Evolutionary conservation across 2,888 invertebrate genomes (phyloP).

Genomic region (Phoronis australis): DNA sequence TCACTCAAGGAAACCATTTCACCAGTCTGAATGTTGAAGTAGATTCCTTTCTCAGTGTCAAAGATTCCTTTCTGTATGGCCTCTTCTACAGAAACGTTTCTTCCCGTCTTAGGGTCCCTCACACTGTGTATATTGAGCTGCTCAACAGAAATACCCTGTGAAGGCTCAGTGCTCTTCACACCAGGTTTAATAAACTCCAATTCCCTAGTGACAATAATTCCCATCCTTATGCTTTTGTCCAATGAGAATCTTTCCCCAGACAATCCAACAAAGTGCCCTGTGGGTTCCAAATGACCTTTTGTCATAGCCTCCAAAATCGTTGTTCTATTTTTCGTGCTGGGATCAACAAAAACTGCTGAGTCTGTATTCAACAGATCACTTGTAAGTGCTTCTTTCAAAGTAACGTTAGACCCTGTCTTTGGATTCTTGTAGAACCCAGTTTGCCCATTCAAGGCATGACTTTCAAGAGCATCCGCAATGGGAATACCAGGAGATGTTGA

Average conservation of each 20-base stretch:
- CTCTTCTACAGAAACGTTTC: conserved; percentile 78
- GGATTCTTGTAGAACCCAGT: conserved; percentile 18
- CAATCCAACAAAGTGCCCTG: not conserved
- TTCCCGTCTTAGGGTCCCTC: conserved; percentile 62
- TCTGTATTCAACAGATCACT: conserved; percentile 60
- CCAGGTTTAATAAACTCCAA: not conserved
- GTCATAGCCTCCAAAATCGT: conserved; percentile 32
- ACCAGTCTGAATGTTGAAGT: not conserved
- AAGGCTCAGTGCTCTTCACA: not conserved
- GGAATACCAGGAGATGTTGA: too few species aligned
- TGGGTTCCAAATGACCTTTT: conserved; percentile 20
- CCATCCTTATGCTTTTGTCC: conserved; percentile 12
- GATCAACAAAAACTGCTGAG: conserved; percentile 15
- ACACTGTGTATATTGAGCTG: too few species aligned
- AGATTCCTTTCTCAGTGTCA: conserved; percentile 72
- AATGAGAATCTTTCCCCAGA: conserved; percentile 8
- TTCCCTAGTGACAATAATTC: conserved; percentile 10
- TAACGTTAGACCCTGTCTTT: conserved; percentile 55
- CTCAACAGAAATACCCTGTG: not conserved
- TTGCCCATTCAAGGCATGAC: not conserved
- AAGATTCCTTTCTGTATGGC: conserved; percentile 85
- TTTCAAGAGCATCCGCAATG: not conserved
- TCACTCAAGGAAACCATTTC: conserved; percentile 49
- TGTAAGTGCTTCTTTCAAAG: conserved; percentile 75
- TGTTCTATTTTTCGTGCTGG: conserved; percentile 63